These are phyloP conservation scores for Zootermopsis nevadensis DNA, from an alignment of 2,888 invertebrate genomes.

Conservation along the genomic window DNA sequence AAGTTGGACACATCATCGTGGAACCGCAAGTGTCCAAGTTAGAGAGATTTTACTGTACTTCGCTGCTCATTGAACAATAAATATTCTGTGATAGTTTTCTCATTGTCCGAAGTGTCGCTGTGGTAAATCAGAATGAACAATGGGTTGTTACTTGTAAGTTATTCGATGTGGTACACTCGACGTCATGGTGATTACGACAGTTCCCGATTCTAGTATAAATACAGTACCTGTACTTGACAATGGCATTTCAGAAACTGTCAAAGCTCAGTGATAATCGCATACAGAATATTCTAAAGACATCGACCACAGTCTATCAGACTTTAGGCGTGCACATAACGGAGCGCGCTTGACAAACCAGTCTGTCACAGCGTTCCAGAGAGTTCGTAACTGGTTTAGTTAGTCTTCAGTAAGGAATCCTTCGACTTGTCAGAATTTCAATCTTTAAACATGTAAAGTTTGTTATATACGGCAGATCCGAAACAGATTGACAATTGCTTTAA, in stretches of 20 bases:
- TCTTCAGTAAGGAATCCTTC: neutral
- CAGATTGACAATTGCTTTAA: no score
- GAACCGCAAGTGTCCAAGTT: no score
- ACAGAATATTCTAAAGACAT: neutral
- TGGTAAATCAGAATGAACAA: neutral
- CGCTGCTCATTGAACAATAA: neutral
- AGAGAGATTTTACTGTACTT: no score
- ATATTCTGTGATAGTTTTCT: neutral
- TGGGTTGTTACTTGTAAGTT: neutral
- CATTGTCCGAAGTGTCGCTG: neutral
- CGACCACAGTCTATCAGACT: neutral
- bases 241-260: conserved; percentile 1
- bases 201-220: neutral
- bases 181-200: neutral
- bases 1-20: no score
- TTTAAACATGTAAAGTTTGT: neutral
- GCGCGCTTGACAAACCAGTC: neutral
- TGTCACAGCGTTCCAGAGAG: neutral
- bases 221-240: neutral
- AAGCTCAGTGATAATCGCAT: neutral
- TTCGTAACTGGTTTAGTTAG: neutral
- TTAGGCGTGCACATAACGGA: neutral
- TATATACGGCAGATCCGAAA: no score
- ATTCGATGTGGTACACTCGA: neutral
- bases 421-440: neutral